Base-by-base conservation (phyloP, 2,888 invertebrate genomes). In the Scaptomyza cyrtandrae region DNA sequence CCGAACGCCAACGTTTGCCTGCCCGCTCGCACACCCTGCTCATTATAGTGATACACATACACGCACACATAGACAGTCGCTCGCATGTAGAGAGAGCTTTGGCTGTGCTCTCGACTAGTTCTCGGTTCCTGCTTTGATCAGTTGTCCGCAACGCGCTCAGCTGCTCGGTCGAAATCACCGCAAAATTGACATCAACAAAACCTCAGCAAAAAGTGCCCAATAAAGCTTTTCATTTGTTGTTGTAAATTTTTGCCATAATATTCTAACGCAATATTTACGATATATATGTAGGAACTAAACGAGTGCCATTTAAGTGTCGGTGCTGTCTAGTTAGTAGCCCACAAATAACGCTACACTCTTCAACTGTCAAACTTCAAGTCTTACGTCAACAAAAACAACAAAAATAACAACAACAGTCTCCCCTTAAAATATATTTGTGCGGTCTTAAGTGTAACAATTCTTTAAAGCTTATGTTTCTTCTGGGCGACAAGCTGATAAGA, bases 131-230 rank as follows among this genome's bases (percentile, higher is more conserved):
- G 65, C 63, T 73, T 79, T 73, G 83, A 82, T 87, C 88, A 85
- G 86, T 87, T 82, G 83, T 87, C 66, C 77, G 65, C 67, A 58
- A 70, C 56, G 58, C 86, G 77, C 86, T 88, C 83, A 88, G 88
- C 88, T 83, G 88, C 75, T 88, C 71, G 75, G 82, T 82, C 69
- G 63, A 64, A 74, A 73, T 60, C 57, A 53, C 56, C 66, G 83
- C 82, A 88, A 88, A 88, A 83, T 86, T 88, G 86, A 88, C 88
- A 88, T 70, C 83, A 88, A 77, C 65, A 27, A 49, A 52, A 65
- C 37, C 48, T 37, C 50, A 59, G 50, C 44, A 71, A 71, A 71
- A 37, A 68, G 56, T 48, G 56, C 29, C n/a, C 9, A 31, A 11
- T 13, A 72, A 60, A 78, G 69, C 61, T 66, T 62, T 46, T 6